Evolutionary conservation across 2,888 invertebrate species (phyloP).

Genomic region (Synanthedon vespiformis): DNA sequence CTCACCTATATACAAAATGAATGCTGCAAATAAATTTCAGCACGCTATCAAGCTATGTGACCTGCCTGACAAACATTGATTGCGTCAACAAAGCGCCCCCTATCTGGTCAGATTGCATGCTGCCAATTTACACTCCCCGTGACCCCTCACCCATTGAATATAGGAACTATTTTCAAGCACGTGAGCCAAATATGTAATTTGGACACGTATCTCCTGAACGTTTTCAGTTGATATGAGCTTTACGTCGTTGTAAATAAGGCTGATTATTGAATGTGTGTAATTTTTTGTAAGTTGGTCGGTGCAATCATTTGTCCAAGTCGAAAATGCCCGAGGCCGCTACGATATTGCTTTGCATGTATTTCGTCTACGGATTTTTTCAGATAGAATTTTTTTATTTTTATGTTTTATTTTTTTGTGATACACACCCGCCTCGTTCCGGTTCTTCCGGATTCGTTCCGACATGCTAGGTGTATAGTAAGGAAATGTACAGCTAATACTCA

Average conservation of each 20-base stretch:
- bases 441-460: background rate
- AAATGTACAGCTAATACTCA: conserved; percentile 2
- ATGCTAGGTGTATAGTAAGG: background rate
- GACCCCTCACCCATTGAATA: background rate
- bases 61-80: conserved; percentile 10
- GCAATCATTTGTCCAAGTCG: conserved; percentile 19
- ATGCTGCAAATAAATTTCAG: background rate
- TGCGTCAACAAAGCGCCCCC: conserved; percentile 20
- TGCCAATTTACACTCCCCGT: background rate
- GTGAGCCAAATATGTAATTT: background rate
- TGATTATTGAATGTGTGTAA: conserved; percentile 1
- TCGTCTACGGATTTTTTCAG: conserved; percentile 18
- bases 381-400: background rate
- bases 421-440: background rate
- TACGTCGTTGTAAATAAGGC: background rate
- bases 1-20: background rate
- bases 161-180: background rate
- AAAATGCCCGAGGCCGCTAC: conserved; percentile 35
- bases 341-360: conserved; percentile 45
- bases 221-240: background rate
- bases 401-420: background rate
- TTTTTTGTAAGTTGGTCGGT: conserved; percentile 13
- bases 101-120: conserved; percentile 5
- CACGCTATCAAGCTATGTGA: background rate
- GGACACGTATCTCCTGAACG: background rate